Evolutionary conservation across 2,888 invertebrate species (phyloP).

Genomic region (Plemyria rubiginata): DNA sequence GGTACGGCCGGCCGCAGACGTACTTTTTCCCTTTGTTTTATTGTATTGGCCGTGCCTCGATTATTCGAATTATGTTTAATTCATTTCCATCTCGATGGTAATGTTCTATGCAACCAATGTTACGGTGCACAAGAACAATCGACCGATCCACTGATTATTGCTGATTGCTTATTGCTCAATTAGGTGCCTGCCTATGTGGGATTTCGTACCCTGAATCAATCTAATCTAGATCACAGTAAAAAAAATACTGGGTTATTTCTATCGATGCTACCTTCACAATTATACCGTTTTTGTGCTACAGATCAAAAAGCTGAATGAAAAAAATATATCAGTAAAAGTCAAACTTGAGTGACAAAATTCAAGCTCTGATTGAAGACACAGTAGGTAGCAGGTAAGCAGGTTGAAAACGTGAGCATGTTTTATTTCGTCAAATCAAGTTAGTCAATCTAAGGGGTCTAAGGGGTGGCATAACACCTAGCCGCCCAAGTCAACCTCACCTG

Average conservation of each 20-base stretch:
- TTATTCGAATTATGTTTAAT: slow-evolving; percentile 84
- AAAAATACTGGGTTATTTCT: background rate
- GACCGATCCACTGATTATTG: slow-evolving; percentile 39
- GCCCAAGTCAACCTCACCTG: no score
- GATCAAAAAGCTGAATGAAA: background rate
- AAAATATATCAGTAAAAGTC: background rate
- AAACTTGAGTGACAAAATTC: background rate
- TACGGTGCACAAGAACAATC: slow-evolving; percentile 46
- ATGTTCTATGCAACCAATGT: slow-evolving; percentile 62
- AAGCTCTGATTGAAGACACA: background rate
- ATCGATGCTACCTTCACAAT: background rate
- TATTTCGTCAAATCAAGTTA: background rate
- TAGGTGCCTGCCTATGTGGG: slow-evolving; percentile 6
- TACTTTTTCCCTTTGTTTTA: slow-evolving; percentile 80
- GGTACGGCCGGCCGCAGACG: slow-evolving; percentile 64
- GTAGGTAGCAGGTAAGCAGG: background rate
- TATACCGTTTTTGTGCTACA: background rate
- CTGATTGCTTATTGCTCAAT: slow-evolving; percentile 30
- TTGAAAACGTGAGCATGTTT: background rate
- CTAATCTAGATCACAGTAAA: background rate
- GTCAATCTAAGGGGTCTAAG: no score
- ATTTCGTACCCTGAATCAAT: slow-evolving; percentile 18
- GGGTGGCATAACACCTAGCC: no score
- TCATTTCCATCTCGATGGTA: slow-evolving; percentile 79
- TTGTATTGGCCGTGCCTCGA: slow-evolving; percentile 78